A percentile compares a stretch with the other conserved stretches of the same genome.
Conservation (phyloP, 2,113 vertebrate genomes). For the Elanus axillaris region DNA sequence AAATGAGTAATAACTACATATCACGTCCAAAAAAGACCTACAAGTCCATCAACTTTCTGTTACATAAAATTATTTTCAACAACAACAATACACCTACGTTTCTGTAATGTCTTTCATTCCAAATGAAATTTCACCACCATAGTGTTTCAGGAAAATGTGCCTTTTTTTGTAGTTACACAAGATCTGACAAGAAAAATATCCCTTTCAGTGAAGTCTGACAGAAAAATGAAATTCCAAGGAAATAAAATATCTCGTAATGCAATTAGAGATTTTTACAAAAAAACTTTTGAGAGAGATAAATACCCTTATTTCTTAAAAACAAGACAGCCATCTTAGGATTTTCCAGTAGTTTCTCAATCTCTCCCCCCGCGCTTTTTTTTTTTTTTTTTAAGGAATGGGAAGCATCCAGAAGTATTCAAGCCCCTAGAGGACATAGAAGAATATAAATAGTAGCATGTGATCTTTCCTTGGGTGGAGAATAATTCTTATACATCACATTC, state of each 20-base stretch:
- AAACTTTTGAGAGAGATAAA: not conserved
- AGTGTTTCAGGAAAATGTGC: not conserved
- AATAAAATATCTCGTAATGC: not conserved
- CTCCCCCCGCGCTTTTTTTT: not conserved
- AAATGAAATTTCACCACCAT: slow-evolving; percentile 22
- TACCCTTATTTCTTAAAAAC: not conserved
- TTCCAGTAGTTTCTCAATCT: not conserved
- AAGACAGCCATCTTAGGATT: not conserved
- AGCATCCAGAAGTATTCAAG: not conserved
- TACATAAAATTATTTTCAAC: slow-evolving; percentile 46
- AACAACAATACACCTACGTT: slow-evolving; percentile 46
- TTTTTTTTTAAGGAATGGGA: not conserved
- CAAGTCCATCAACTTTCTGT: slow-evolving; percentile 5
- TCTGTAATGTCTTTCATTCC: slow-evolving; percentile 36
- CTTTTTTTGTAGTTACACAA: not conserved
- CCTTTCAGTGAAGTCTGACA: slow-evolving; percentile 38
- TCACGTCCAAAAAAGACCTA: not conserved
- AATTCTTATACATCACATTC: not conserved
- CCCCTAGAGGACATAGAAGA: not conserved
- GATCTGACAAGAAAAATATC: slow-evolving; percentile 65
- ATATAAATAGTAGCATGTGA: not conserved
- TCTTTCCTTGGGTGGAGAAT: not conserved
- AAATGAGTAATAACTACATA: not conserved
- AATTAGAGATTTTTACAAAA: slow-evolving; percentile 16
- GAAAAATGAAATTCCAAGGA: slow-evolving; percentile 44